phyloP scores from a whole-genome alignment of 2,888 invertebrate species.

The Oscheius onirici region DNA sequence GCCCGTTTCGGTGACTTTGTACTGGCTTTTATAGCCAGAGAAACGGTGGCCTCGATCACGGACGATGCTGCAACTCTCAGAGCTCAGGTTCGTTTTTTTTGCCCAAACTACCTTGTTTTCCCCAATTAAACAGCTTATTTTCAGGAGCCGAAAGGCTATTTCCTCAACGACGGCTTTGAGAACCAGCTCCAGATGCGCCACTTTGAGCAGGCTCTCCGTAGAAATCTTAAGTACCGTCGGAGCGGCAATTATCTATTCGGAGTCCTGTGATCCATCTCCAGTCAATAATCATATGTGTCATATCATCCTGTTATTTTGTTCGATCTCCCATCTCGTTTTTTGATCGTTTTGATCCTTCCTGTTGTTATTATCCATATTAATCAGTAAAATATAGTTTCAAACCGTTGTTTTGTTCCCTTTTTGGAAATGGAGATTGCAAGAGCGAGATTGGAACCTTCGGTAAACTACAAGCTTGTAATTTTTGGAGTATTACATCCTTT shows the following conservation, averaged over 20 bases:
- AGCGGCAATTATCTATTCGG: slow-evolving; percentile 30
- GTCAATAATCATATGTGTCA: no score
- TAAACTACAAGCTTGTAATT: no score
- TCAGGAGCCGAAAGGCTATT: slow-evolving; percentile 15
- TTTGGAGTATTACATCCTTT: no score
- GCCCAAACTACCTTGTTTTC: background rate
- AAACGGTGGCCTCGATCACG: slow-evolving; percentile 25
- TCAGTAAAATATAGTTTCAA: no score
- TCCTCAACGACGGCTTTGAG: slow-evolving; percentile 13
- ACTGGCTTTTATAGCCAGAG: slow-evolving; percentile 29
- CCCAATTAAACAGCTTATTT: background rate
- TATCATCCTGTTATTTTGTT: no score
- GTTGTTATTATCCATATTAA: background rate
- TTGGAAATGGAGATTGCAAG: no score
- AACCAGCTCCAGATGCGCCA: slow-evolving; percentile 26
- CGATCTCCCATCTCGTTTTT: background rate
- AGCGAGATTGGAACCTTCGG: no score
- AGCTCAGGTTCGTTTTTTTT: slow-evolving; percentile 19
- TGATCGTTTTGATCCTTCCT: background rate
- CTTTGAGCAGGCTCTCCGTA: slow-evolving; percentile 32
- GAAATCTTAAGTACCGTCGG: slow-evolving; percentile 25
- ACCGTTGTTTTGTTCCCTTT: no score
- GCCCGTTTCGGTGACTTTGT: slow-evolving; percentile 16
- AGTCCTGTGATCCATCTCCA: background rate
- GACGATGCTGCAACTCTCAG: slow-evolving; percentile 25